Conservation (phyloP, 2,888 invertebrate genomes). For the Empis livida region DNA sequence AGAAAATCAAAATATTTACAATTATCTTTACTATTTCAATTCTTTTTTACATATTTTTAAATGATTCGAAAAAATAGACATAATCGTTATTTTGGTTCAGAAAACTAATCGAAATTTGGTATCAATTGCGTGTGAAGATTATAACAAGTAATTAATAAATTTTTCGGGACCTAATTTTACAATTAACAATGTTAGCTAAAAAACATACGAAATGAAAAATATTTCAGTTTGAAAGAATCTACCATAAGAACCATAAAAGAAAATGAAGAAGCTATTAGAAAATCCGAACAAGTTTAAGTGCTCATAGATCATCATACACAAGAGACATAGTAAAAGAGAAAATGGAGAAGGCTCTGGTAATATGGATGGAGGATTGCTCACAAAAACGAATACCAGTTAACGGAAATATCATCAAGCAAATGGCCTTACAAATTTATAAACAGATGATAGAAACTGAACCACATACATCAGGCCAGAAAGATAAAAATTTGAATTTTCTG, state of each 20-base stretch:
- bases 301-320: constrained; percentile 8
- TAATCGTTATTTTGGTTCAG: neutral
- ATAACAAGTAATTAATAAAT: too few species aligned
- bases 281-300: constrained; percentile 9
- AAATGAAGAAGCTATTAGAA: constrained; percentile 8
- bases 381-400: constrained; percentile 11
- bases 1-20: too few species aligned
- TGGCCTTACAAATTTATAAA: constrained; percentile 4
- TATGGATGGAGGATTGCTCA: constrained; percentile 9
- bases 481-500: constrained; percentile 5
- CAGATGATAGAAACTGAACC: constrained; percentile 7
- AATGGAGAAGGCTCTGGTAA: too few species aligned
- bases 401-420: constrained; percentile 5
- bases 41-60: too few species aligned
- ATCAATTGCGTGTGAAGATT: too few species aligned
- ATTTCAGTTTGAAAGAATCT: constrained; percentile 11
- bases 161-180: too few species aligned
- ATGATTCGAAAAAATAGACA: too few species aligned
- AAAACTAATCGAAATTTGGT: too few species aligned
- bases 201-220: constrained; percentile 9
- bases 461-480: neutral
- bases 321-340: constrained; percentile 10
- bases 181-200: too few species aligned
- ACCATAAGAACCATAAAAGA: constrained; percentile 10
- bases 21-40: too few species aligned